Evolutionary conservation across 2,888 invertebrate species (phyloP), one percentile per base, ranked within the genome.

Genomic region (Byasa hedistus): DNA sequence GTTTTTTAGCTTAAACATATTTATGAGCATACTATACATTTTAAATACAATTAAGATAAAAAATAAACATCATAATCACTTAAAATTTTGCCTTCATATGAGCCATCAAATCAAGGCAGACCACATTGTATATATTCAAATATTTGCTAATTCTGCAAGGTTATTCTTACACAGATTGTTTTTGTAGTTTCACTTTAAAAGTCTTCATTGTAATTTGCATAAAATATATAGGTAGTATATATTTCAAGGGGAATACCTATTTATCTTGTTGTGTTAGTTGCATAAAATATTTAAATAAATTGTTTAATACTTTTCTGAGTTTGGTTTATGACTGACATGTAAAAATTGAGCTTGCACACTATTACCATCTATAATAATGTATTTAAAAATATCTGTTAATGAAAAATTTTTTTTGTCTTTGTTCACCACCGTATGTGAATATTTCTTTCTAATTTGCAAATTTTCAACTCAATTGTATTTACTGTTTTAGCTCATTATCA

Each of bases 101-200:
- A 72, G 68, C 79, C 76, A 81, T 79, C 75, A 74, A 78, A 74
- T 80, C 85, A 85, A 85, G 85, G 84, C 74, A 80, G 79, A 79
- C 80, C 75, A 79, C 78, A 77, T 79, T 81, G 76, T 78, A 76
- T 76, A 79, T 77, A 81, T 85, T 83, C 82, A 79, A 85, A 83
- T 83, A 81, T 81, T 83, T 84, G 80, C 78, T 77, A 83, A 80
- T 84, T 81, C 79, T 64, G 70, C 80, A 84, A 86, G 84, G 85
- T 77, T 80, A 79, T 78, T 78, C 71, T 80, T 74, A 74, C 74
- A 71, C 70, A 76, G 79, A 77, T 73, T 72, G 66, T 69, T 68
- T 72, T 73, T 69, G 68, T 68, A 66, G 61, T 73, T 72, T 76
- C 68, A 57, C 68, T 57, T 66, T 71, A 70, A 69, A 67, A 39